phyloP scores from a whole-genome alignment of 2,113 vertebrate species.

The Eptesicus fuscus region DNA sequence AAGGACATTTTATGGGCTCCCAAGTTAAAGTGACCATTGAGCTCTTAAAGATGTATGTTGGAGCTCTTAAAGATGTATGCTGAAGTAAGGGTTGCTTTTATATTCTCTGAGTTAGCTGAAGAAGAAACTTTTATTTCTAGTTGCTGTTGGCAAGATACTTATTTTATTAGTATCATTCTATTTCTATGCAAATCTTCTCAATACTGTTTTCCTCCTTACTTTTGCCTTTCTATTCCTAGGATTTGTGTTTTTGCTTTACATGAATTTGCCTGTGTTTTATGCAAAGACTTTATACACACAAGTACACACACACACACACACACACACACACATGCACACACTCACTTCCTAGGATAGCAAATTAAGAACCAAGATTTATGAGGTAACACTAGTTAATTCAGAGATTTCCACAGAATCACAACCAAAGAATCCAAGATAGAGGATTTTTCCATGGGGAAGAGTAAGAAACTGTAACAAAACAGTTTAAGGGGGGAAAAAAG shows the following conservation, averaged over 20 bases:
- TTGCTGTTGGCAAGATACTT: slow-evolving; percentile 31
- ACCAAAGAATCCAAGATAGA: background rate
- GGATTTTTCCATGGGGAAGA: background rate
- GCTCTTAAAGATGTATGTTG: background rate
- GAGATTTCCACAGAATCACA: background rate
- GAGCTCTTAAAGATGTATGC: too few relatives aligned
- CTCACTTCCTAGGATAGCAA: background rate
- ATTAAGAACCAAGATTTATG: background rate
- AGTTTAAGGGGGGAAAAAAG: background rate
- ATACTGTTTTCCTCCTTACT: slow-evolving; percentile 30
- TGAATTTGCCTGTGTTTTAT: slow-evolving; percentile 53
- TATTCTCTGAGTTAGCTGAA: background rate
- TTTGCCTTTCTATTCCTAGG: slow-evolving; percentile 39
- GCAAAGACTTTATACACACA: background rate
- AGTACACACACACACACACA: background rate
- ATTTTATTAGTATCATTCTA: slow-evolving; percentile 61
- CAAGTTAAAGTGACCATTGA: background rate
- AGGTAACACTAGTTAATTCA: slow-evolving; percentile 17
- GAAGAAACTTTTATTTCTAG: background rate
- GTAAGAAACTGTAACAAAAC: background rate
- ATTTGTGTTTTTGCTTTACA: slow-evolving; percentile 58
- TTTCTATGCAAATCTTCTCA: slow-evolving; percentile 64
- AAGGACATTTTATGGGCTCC: background rate
- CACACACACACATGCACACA: background rate
- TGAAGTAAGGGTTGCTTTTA: background rate